These are phyloP conservation scores for Leptobrachium ailaonicum DNA, from an alignment of 2,113 vertebrate genomes.

Conservation along the genomic window DNA sequence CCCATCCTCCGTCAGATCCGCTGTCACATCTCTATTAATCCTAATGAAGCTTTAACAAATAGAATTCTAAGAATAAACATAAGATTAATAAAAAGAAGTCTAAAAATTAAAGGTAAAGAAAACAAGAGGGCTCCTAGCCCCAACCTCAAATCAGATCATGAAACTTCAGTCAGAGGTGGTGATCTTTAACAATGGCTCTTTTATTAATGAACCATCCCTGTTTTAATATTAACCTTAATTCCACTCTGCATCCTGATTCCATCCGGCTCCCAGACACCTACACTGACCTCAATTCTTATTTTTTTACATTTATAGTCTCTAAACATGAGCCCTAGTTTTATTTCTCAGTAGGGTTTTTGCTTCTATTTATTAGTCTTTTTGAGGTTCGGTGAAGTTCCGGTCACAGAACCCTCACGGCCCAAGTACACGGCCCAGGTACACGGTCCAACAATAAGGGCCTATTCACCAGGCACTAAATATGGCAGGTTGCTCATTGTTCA, in stretches of 20 bases:
- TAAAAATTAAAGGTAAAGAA: too few species aligned
- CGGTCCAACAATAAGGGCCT: constrained; percentile 31
- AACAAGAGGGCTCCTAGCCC: not conserved
- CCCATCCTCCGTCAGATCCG: too few species aligned
- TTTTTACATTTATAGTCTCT: too few species aligned
- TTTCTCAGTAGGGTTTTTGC: too few species aligned
- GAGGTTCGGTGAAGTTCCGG: not conserved
- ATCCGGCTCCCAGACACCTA: not conserved
- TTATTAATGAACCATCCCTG: constrained; percentile 6
- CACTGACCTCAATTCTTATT: too few species aligned
- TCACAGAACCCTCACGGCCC: not conserved
- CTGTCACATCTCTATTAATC: too few species aligned
- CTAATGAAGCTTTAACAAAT: too few species aligned
- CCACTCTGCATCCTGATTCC: not conserved
- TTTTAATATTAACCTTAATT: constrained; percentile 9
- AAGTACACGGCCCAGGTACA: constrained; percentile 20
- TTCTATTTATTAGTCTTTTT: too few species aligned
- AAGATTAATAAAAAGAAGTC: too few species aligned
- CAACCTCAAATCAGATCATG: not conserved
- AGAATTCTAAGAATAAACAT: too few species aligned
- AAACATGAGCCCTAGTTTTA: too few species aligned
- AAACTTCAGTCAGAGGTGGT: not conserved
- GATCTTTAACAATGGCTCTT: constrained; percentile 7
- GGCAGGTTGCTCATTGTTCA: constrained; percentile 22
- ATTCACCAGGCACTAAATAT: constrained; percentile 18